phyloP scores from a whole-genome alignment of 2,113 vertebrate species.

The Tragelaphus scriptus region DNA sequence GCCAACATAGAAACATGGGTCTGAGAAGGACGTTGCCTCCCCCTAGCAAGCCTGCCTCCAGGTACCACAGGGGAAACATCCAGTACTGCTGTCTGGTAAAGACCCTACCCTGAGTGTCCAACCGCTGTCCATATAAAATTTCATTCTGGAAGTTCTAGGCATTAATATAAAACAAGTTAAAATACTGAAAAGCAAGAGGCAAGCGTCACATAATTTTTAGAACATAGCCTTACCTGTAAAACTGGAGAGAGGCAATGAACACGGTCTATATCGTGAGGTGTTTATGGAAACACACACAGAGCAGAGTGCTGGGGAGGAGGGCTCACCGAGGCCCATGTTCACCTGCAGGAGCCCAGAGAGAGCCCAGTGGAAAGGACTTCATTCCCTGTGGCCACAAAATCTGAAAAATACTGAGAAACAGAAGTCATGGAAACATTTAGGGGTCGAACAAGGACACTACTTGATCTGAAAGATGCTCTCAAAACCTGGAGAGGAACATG shows the following conservation, averaged over 20 bases:
- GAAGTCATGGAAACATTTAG: fast-evolving
- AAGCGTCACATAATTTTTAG: background rate
- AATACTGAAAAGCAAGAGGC: background rate
- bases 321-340: fast-evolving
- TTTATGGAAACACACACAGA: fast-evolving
- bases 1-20: background rate
- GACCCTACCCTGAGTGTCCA: fast-evolving
- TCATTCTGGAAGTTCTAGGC: background rate
- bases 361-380: fast-evolving
- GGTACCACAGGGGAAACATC: no score
- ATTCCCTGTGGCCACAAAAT: fast-evolving
- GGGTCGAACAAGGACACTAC: background rate
- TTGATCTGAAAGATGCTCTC: background rate
- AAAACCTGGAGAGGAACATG: no score
- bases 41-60: background rate
- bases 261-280: fast-evolving
- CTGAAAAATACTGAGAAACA: background rate
- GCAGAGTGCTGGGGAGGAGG: fast-evolving
- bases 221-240: background rate
- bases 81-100: fast-evolving
- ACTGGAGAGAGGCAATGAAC: background rate
- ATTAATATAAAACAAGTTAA: background rate
- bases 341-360: no score
- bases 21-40: background rate
- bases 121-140: background rate